These are phyloP conservation scores for Pogoniulus pusillus DNA, from an alignment of 2,797 vertebrate species.

Conservation along the genomic window DNA sequence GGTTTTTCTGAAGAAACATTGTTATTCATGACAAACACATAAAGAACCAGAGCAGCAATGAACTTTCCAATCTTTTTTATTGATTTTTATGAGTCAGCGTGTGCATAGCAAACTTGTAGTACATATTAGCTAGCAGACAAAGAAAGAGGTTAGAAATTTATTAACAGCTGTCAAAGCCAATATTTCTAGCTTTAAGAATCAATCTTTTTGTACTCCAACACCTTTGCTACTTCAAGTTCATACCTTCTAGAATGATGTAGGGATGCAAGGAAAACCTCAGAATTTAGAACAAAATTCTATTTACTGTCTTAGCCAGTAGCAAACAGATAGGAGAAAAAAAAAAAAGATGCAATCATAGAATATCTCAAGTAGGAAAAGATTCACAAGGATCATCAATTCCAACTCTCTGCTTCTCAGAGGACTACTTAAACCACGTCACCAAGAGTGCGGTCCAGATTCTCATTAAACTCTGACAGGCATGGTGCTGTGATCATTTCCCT, in stretches of 20 bases:
- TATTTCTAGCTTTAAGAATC: not conserved
- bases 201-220: not conserved
- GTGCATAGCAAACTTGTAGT: not conserved
- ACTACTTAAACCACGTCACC: too few relatives aligned
- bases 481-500: too few relatives aligned
- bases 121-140: not conserved
- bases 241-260: not conserved
- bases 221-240: not conserved
- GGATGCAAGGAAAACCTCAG: not conserved
- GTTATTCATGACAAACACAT: not conserved
- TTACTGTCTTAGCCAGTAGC: not conserved
- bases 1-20: not conserved
- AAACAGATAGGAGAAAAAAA: not conserved
- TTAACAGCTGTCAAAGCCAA: not conserved
- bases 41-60: not conserved
- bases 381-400: too few relatives aligned
- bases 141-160: not conserved
- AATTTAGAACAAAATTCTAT: not conserved
- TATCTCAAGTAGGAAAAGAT: too few relatives aligned
- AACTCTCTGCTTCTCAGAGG: too few relatives aligned
- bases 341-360: not conserved
- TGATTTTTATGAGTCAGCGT: not conserved
- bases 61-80: not conserved
- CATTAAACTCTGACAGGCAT: too few relatives aligned
- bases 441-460: too few relatives aligned